Percentiles rank a stretch among this genome's conserved stretches.
These are phyloP conservation scores for Vulpes lagopus DNA, from an alignment of 2,113 vertebrate genomes.

Conservation along the genomic window DNA sequence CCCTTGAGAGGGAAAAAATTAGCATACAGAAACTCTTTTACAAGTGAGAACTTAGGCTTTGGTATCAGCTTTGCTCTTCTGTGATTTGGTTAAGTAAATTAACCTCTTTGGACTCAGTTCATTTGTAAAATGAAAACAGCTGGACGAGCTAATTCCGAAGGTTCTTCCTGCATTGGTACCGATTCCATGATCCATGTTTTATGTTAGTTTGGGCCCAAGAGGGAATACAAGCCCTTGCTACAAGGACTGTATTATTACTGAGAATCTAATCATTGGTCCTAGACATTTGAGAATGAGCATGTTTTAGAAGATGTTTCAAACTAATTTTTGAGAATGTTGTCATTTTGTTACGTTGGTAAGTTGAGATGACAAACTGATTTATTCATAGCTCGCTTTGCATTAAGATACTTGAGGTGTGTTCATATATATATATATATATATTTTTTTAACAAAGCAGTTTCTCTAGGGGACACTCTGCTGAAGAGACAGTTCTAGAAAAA, in stretches of 20 bases:
- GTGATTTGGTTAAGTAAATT: neutral
- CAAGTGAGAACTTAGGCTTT: neutral
- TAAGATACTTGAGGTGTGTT: neutral
- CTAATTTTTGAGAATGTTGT: neutral
- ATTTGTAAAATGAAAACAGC: neutral
- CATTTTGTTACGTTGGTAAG: conserved; percentile 7
- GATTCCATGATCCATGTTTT: neutral
- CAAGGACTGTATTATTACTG: neutral
- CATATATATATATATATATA: neutral
- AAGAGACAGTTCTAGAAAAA: neutral
- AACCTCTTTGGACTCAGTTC: neutral
- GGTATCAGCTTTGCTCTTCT: neutral
- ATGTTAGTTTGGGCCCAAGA: neutral
- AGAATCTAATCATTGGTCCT: neutral
- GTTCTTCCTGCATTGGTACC: neutral
- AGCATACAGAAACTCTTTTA: neutral
- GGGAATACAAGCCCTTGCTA: neutral
- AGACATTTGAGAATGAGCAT: neutral
- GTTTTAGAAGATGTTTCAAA: neutral
- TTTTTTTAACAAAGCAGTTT: conserved; percentile 3
- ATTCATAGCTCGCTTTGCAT: conserved; percentile 25
- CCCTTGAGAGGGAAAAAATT: neutral
- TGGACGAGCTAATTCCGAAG: neutral
- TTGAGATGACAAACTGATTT: neutral
- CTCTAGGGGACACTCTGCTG: neutral